Conservation (phyloP, 2,113 vertebrate genomes). For the Tragelaphus imberbis region DNA sequence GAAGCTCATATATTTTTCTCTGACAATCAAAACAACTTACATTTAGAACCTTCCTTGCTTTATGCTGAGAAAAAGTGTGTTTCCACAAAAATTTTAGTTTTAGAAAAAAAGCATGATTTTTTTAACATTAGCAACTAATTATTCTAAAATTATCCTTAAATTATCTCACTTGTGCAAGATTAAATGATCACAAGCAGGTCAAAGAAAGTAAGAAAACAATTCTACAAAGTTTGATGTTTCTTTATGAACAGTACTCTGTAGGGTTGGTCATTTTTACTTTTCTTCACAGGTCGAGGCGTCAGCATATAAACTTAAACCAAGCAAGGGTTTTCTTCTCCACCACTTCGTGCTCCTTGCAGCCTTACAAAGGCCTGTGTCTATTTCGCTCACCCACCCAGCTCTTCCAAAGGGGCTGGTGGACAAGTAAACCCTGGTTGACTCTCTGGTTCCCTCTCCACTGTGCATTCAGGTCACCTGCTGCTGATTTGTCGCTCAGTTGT, state of each 20-base stretch:
- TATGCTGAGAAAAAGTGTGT: not conserved
- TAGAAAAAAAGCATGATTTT: not conserved
- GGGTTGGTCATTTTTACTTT: not conserved
- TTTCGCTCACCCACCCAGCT: too few relatives aligned
- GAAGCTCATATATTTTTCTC: not conserved
- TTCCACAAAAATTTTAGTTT: not conserved
- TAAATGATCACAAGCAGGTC: not conserved
- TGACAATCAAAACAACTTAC: not conserved
- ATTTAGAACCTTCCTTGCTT: not conserved
- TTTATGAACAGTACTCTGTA: accelerated
- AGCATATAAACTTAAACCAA: accelerated
- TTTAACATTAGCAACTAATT: not conserved
- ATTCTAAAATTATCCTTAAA: not conserved
- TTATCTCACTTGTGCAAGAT: not conserved
- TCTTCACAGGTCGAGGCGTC: too few relatives aligned
- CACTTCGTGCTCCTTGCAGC: accelerated
- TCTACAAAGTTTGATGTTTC: accelerated
- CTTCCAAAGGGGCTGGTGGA: not conserved
- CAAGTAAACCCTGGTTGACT: accelerated
- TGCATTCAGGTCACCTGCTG: accelerated
- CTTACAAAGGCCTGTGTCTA: accelerated
- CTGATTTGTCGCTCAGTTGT: accelerated
- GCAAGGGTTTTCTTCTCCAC: not conserved
- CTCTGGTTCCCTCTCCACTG: accelerated
- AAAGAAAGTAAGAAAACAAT: not conserved